Evolutionary conservation across 2,888 invertebrate genomes (phyloP).

Genomic region (Drosophila flavopinicola): DNA sequence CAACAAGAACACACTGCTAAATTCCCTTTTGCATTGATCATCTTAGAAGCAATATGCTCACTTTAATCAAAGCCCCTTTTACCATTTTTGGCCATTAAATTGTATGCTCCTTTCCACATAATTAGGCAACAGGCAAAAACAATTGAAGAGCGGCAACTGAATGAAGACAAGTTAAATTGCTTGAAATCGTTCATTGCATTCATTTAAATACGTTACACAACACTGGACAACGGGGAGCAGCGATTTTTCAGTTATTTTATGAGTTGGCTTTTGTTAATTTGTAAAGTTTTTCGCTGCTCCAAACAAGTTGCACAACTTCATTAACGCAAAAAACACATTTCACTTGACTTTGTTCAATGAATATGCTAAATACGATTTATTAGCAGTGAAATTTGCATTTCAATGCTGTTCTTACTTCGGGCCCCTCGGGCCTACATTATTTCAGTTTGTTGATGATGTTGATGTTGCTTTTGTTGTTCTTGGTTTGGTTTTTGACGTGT

Average conservation of each 20-base stretch:
- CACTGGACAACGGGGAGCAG: neutral
- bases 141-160: too few relatives aligned
- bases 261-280: neutral
- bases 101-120: neutral
- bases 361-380: slow-evolving; percentile 19
- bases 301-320: slow-evolving; percentile 10
- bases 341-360: slow-evolving; percentile 12
- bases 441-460: slow-evolving; percentile 27
- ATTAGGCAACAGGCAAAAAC: neutral
- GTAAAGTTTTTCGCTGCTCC: neutral
- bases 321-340: slow-evolving; percentile 12
- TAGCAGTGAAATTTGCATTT: slow-evolving; percentile 48
- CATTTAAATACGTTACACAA: slow-evolving; percentile 1
- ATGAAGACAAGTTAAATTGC: neutral
- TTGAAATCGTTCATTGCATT: neutral
- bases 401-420: slow-evolving; percentile 31
- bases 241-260: slow-evolving; percentile 15
- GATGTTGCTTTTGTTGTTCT: neutral
- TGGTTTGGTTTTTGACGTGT: slow-evolving; percentile 18
- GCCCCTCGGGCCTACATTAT: slow-evolving; percentile 8
- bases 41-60: too few relatives aligned
- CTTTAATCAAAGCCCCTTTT: too few relatives aligned
- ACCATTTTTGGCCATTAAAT: neutral
- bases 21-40: too few relatives aligned
- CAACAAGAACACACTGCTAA: too few relatives aligned